Conservation (phyloP, 2,113 vertebrate species). For the Percopsis transmontana region DNA sequence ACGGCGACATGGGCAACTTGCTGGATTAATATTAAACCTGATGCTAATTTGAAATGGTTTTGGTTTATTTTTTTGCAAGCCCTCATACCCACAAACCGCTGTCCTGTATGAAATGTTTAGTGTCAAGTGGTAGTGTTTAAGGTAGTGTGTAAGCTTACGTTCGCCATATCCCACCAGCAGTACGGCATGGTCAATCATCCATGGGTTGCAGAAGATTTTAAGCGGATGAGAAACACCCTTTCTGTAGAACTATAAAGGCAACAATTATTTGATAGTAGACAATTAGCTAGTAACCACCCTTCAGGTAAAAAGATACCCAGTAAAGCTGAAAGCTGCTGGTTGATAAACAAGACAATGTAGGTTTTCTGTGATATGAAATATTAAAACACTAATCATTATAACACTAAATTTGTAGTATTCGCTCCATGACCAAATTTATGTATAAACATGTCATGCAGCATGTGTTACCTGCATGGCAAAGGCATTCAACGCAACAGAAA, state of each 20-base stretch:
- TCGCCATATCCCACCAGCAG: constrained; percentile 88
- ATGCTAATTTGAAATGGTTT: too few species aligned
- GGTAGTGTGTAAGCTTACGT: constrained; percentile 73
- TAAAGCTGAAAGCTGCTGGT: background rate
- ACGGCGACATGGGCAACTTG: too few species aligned
- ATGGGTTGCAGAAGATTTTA: constrained; percentile 86
- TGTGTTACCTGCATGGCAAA: constrained; percentile 89
- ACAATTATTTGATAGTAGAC: constrained; percentile 18
- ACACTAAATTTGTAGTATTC: too few species aligned
- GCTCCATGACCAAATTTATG: too few species aligned
- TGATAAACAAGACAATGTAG: background rate
- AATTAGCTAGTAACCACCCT: background rate
- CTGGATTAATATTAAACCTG: too few species aligned
- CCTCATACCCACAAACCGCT: background rate
- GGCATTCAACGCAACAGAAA: constrained; percentile 90
- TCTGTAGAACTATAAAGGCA: constrained; percentile 81
- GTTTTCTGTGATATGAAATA: background rate
- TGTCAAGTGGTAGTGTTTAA: background rate
- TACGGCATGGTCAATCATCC: constrained; percentile 91
- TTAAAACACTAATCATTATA: background rate
- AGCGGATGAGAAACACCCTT: constrained; percentile 85
- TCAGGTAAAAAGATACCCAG: background rate
- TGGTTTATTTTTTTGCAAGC: too few species aligned
- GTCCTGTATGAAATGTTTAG: background rate
- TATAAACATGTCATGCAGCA: background rate